phyloP scores from a whole-genome alignment of 2,797 vertebrate species.

The Pelobates cultripes region DNA sequence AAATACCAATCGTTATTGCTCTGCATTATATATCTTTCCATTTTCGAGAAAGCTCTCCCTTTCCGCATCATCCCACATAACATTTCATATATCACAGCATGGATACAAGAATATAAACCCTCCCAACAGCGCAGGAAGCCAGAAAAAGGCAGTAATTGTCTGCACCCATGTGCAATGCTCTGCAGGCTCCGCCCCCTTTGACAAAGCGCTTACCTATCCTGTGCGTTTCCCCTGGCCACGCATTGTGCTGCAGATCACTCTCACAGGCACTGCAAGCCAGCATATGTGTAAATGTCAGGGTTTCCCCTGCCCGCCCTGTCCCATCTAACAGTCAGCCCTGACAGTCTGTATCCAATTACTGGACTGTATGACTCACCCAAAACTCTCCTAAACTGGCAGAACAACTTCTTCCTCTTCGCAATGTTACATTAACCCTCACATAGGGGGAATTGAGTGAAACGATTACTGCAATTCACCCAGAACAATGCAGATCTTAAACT shows the following conservation, averaged over 20 bases:
- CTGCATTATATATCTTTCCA: no score
- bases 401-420: neutral
- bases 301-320: neutral
- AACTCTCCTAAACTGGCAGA: neutral
- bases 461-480: no score
- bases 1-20: no score
- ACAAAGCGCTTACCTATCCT: neutral
- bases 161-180: conserved; percentile 13
- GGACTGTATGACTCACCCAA: conserved; percentile 25
- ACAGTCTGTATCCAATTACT: conserved; percentile 23
- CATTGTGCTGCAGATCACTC: neutral
- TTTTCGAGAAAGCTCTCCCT: no score
- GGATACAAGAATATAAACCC: no score
- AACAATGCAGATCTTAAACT: no score
- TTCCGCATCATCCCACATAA: no score
- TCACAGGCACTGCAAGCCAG: neutral
- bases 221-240: neutral
- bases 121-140: neutral
- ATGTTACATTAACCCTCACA: no score
- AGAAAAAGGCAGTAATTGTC: neutral
- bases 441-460: no score
- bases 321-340: neutral
- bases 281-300: neutral
- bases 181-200: conserved; percentile 5
- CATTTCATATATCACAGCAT: no score